phyloP scores from a whole-genome alignment of 1,140 invertebrate genomes.

The Thalassaphorura encarpata region DNA sequence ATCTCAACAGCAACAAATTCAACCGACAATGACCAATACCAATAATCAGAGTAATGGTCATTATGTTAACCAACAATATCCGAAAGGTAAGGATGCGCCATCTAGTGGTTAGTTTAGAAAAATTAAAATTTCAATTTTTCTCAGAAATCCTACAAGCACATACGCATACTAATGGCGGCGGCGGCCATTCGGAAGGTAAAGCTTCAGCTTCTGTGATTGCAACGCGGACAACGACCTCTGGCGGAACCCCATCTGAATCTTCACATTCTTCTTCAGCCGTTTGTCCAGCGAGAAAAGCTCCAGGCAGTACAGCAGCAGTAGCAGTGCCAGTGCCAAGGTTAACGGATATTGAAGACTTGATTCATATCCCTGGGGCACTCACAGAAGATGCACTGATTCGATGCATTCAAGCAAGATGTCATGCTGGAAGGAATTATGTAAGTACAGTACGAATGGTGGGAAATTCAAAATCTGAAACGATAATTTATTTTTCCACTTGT shows the following conservation, averaged over 20 bases:
- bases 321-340: too few species aligned
- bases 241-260: conserved; percentile 23
- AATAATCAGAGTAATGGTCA: conserved; percentile 10
- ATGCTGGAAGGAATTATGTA: conserved; percentile 75
- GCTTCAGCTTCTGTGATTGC: conserved; percentile 24
- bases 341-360: conserved; percentile 68
- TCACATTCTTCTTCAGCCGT: conserved; percentile 22
- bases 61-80: conserved; percentile 32
- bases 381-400: conserved; percentile 88
- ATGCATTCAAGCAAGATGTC: conserved; percentile 77
- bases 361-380: conserved; percentile 78
- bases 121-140: background rate
- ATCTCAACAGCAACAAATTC: conserved; percentile 32
- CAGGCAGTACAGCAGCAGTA: background rate
- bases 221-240: conserved; percentile 23
- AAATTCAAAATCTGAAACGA: too few species aligned
- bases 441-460: conserved; percentile 40
- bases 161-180: background rate
- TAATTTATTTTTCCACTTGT: too few species aligned
- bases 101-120: background rate
- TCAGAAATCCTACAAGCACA: background rate
- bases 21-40: conserved; percentile 17
- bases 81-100: conserved; percentile 22
- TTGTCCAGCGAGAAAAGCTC: conserved; percentile 9
- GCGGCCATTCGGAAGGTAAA: conserved; percentile 11